Percentiles rank a stretch among this genome's conserved stretches.
phyloP scores from a whole-genome alignment of 2,113 vertebrate genomes.

The Oncorhynchus masou region DNA sequence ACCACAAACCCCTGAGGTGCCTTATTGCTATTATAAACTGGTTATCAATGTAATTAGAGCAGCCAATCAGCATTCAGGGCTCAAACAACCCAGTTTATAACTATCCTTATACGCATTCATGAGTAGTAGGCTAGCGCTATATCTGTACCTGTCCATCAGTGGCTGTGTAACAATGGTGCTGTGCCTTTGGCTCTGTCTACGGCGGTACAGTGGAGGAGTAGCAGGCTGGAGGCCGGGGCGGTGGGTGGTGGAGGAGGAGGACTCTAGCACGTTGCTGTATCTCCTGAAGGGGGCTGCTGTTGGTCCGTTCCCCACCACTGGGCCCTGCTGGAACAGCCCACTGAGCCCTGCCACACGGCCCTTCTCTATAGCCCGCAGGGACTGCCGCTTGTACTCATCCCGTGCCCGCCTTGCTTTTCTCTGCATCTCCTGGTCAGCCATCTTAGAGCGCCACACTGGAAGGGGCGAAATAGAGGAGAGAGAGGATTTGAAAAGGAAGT shows the following conservation, averaged over 20 bases:
- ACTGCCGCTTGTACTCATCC: constrained; percentile 79
- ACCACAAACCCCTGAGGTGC: too few species aligned
- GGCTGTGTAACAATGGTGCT: constrained; percentile 17
- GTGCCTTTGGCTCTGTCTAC: constrained; percentile 35
- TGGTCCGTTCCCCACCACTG: too few species aligned
- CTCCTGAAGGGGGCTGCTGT: neutral
- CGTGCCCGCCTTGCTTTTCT: constrained; percentile 55
- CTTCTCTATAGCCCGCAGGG: constrained; percentile 79
- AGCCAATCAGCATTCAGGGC: too few species aligned
- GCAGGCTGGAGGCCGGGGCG: constrained; percentile 24
- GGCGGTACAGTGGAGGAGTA: constrained; percentile 14
- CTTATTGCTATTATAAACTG: too few species aligned
- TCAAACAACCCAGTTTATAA: too few species aligned
- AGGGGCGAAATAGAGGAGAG: too few species aligned
- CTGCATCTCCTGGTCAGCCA: too few species aligned
- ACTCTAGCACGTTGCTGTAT: neutral
- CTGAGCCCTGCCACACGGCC: constrained; percentile 80
- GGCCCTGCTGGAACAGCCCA: constrained; percentile 69
- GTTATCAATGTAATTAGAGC: too few species aligned
- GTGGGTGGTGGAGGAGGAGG: neutral
- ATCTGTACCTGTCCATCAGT: constrained; percentile 32
- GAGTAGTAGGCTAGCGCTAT: too few species aligned
- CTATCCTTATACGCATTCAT: too few species aligned
- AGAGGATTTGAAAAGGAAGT: too few species aligned
- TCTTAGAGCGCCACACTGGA: too few species aligned